These are phyloP conservation scores for Balearica regulorum DNA, from an alignment of 2,797 vertebrate genomes.

Conservation along the genomic window DNA sequence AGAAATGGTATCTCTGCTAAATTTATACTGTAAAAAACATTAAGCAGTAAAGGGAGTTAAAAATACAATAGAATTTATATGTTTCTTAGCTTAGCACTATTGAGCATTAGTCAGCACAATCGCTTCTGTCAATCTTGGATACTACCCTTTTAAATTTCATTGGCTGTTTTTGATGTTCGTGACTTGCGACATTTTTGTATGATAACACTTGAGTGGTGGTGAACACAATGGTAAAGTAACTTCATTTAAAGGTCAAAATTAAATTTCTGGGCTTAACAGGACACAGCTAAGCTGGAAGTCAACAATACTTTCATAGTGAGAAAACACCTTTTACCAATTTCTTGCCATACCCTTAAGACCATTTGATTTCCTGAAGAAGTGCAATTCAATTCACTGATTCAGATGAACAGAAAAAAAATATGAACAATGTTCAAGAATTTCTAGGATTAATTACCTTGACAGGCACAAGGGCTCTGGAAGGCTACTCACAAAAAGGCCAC, in stretches of 20 bases:
- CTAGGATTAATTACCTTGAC: not conserved
- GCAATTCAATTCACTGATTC: not conserved
- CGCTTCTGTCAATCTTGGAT: not conserved
- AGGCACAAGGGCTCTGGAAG: not conserved
- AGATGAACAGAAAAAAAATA: not conserved
- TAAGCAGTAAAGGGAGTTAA: not conserved
- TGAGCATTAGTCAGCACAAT: not conserved
- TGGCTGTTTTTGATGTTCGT: not conserved
- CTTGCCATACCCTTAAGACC: not conserved
- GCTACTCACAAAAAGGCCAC: not conserved
- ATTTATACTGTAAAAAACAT: not conserved
- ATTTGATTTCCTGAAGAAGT: not conserved
- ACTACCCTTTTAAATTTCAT: not conserved
- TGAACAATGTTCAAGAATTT: not conserved
- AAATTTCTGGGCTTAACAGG: not conserved
- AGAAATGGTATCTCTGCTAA: not conserved
- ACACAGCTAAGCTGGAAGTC: not conserved
- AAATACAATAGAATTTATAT: not conserved
- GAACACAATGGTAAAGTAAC: not conserved
- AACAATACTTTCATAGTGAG: not conserved
- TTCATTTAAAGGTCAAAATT: not conserved
- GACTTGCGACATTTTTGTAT: not conserved
- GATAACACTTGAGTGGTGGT: accelerated
- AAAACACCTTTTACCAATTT: not conserved
- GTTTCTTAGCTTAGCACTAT: not conserved